phyloP scores from a whole-genome alignment of 2,797 vertebrate genomes.

The Acanthopagrus latus region DNA sequence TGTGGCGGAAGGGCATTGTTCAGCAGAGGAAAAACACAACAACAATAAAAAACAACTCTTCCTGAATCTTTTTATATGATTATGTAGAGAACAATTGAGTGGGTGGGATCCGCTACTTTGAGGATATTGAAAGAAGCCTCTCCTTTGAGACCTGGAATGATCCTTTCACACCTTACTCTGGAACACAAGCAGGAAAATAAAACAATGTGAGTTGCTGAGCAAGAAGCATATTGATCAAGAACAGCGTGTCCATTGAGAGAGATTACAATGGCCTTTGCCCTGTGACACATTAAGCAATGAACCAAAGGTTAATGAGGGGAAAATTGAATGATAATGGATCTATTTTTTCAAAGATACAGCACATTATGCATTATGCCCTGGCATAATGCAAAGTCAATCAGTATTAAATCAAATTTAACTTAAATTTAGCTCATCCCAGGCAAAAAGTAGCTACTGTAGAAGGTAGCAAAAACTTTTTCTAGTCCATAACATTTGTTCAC shows the following conservation, averaged over 20 bases:
- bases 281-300: conserved; percentile 82
- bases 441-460: conserved; percentile 6
- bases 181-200: conserved; percentile 84
- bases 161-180: conserved; percentile 87
- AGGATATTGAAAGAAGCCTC: conserved; percentile 84
- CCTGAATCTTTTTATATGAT: conserved; percentile 89
- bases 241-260: conserved; percentile 82
- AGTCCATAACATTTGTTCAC: background rate
- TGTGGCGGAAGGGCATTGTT: conserved; percentile 89
- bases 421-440: conserved; percentile 25
- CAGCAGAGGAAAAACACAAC: conserved; percentile 87
- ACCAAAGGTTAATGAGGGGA: conserved; percentile 83
- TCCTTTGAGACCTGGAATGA: conserved; percentile 84
- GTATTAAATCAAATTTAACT: conserved; percentile 49
- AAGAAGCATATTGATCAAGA: conserved; percentile 84
- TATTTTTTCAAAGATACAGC: conserved; percentile 63
- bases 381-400: conserved; percentile 63
- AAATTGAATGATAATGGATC: conserved; percentile 76
- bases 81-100: conserved; percentile 86
- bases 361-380: conserved; percentile 53
- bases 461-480: background rate
- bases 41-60: conserved; percentile 88
- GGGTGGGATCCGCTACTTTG: conserved; percentile 83
- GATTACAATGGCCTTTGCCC: conserved; percentile 88
- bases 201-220: conserved; percentile 85